A percentile compares a stretch with the other conserved stretches of the same genome.
Conservation (phyloP, 2,797 vertebrate genomes). For the Sphenopsis melanotis region DNA sequence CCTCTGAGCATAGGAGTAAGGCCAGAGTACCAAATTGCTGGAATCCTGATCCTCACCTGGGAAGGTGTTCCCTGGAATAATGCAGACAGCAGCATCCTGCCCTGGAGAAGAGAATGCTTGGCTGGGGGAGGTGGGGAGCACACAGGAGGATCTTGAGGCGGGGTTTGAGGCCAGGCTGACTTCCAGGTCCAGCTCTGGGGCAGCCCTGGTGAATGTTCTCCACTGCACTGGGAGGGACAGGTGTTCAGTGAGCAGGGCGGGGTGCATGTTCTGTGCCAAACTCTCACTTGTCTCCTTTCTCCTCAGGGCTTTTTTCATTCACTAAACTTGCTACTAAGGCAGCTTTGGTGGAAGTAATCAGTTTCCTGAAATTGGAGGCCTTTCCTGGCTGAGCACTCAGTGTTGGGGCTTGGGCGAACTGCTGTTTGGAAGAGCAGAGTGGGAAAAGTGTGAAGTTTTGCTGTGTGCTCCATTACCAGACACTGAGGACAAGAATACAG, state of each 20-base stretch:
- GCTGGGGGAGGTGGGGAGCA: neutral
- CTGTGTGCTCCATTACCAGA: neutral
- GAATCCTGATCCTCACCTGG: neutral
- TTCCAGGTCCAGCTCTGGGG: neutral
- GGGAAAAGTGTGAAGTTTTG: neutral
- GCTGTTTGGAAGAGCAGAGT: neutral
- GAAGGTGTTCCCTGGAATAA: neutral
- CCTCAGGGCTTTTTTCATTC: constrained; percentile 1
- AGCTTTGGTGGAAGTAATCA: neutral
- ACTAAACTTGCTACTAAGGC: neutral
- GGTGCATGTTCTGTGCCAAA: neutral
- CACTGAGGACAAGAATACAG: rapidly evolving
- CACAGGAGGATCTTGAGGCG: neutral
- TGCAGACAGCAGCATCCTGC: neutral
- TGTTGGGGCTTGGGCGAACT: neutral
- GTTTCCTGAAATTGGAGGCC: neutral
- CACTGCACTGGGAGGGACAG: neutral
- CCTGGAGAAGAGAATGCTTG: neutral
- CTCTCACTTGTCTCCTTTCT: constrained; percentile 13
- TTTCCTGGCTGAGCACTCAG: neutral
- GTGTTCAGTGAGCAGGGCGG: neutral
- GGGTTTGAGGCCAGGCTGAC: neutral
- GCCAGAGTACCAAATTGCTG: neutral
- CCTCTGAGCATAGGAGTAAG: neutral
- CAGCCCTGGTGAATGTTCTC: neutral